Conservation (phyloP, 92 coral and sea anemone genomes). For the Nematostella vectensis region DNA sequence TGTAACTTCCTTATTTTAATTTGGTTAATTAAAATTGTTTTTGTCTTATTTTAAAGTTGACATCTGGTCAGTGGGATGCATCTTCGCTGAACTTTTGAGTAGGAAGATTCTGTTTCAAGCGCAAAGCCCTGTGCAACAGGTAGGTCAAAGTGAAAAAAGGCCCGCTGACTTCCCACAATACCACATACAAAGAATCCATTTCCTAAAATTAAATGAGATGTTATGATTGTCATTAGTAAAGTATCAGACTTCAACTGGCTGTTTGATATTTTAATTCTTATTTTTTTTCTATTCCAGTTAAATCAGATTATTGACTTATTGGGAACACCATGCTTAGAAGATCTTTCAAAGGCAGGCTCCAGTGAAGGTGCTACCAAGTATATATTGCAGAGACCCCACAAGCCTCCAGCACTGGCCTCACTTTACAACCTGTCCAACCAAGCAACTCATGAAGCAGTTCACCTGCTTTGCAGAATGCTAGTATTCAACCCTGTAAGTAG, state of each 20-base stretch:
- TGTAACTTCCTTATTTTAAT: too few relatives aligned
- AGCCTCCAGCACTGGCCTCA: conserved; percentile 70
- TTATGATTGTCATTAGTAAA: too few relatives aligned
- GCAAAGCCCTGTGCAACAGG: conserved; percentile 99
- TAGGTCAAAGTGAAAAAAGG: too few relatives aligned
- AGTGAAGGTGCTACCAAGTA: conserved; percentile 94
- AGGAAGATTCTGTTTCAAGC: conserved; percentile 95
- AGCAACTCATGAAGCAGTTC: conserved; percentile 97
- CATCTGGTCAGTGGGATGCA: conserved; percentile 99
- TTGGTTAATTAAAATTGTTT: not conserved
- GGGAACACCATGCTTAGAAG: conserved; percentile 94
- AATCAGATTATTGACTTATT: conserved; percentile 76
- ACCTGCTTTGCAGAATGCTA: conserved; percentile 85
- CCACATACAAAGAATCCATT: too few relatives aligned
- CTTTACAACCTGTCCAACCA: conserved; percentile 79
- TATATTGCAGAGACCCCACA: conserved; percentile 84
- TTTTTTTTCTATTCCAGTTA: conserved; percentile 36
- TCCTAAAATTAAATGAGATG: too few relatives aligned
- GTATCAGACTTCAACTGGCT: too few relatives aligned
- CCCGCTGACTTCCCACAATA: too few relatives aligned
- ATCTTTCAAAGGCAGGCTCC: conserved; percentile 80
- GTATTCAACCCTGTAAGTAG: conserved; percentile 93
- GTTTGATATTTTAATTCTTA: not conserved
- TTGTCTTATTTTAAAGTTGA: conserved; percentile 59
- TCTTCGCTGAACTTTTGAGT: conserved; percentile 94